Percentiles rank a stretch among this genome's conserved stretches.
Conservation (phyloP, 1,140 invertebrate genomes). For the Zaprionus capensis region DNA sequence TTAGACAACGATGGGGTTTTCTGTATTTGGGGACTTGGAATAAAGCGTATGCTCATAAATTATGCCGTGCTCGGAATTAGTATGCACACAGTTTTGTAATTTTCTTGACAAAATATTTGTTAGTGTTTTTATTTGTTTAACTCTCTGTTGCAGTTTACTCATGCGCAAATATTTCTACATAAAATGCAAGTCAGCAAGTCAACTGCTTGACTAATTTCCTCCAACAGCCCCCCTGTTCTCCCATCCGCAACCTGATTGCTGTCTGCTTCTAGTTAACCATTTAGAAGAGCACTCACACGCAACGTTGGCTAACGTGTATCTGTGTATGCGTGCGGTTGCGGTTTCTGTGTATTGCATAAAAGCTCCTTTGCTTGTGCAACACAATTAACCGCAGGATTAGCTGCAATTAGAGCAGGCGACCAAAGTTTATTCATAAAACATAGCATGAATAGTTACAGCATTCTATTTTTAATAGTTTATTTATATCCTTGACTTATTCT, state of each 20-base stretch:
- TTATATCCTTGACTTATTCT: neutral
- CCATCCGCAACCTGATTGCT: slow-evolving; percentile 5
- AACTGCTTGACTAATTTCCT: slow-evolving; percentile 20
- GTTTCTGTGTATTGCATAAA: neutral
- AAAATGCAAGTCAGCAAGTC: slow-evolving; percentile 39
- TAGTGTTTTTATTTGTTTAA: slow-evolving; percentile 32
- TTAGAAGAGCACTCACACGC: slow-evolving; percentile 33
- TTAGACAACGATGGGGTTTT: too few relatives aligned
- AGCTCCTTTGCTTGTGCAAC: slow-evolving; percentile 9
- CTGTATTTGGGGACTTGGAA: neutral
- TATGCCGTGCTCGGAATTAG: slow-evolving; percentile 12
- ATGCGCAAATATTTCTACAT: slow-evolving; percentile 26
- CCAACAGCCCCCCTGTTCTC: too few relatives aligned
- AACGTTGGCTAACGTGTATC: slow-evolving; percentile 11
- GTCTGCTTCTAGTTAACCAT: slow-evolving; percentile 16
- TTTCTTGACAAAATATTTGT: slow-evolving; percentile 42
- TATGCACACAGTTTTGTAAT: slow-evolving; percentile 15
- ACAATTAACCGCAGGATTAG: neutral
- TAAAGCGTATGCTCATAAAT: slow-evolving; percentile 32
- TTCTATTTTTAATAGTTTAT: neutral
- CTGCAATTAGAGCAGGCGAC: neutral
- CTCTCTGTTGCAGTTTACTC: slow-evolving; percentile 18
- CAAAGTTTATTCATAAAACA: neutral
- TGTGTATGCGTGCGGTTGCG: neutral
- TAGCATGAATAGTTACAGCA: neutral